Evolutionary conservation across 2,113 vertebrate species (phyloP).

Genomic region (Corapipo altera): DNA sequence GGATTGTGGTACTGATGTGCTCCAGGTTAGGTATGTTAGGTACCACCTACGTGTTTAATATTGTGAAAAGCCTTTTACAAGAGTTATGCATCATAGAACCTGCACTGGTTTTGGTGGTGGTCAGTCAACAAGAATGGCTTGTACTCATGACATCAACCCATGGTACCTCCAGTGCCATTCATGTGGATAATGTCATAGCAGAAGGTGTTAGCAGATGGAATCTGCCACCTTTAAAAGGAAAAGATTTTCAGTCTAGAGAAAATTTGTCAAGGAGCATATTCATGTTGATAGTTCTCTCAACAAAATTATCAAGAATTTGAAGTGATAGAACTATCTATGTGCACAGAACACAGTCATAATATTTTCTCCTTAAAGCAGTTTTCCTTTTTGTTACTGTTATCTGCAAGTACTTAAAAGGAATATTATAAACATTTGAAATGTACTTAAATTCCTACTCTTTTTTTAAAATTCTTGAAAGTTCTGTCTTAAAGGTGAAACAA

Average conservation of each 20-base stretch:
- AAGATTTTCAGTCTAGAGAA: background rate
- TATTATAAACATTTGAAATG: background rate
- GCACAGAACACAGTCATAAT: background rate
- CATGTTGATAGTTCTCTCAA: background rate
- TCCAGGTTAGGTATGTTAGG: background rate
- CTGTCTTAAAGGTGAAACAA: background rate
- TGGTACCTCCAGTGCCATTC: background rate
- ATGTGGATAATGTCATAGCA: background rate
- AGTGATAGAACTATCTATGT: background rate
- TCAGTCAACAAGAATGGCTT: background rate
- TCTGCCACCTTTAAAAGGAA: background rate
- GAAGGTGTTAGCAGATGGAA: background rate
- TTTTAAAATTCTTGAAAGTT: background rate
- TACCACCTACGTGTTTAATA: background rate
- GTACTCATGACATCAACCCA: rapidly evolving
- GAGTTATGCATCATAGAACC: background rate
- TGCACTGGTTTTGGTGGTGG: rapidly evolving
- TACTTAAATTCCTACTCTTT: background rate
- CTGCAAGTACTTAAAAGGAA: background rate
- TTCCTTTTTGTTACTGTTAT: background rate
- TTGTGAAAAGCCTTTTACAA: background rate
- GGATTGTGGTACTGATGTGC: background rate
- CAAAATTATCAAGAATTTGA: background rate
- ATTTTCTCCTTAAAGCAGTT: background rate
- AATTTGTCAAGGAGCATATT: background rate